Conservation (phyloP, 2,888 invertebrate genomes). For the Lapara coniferarum region DNA sequence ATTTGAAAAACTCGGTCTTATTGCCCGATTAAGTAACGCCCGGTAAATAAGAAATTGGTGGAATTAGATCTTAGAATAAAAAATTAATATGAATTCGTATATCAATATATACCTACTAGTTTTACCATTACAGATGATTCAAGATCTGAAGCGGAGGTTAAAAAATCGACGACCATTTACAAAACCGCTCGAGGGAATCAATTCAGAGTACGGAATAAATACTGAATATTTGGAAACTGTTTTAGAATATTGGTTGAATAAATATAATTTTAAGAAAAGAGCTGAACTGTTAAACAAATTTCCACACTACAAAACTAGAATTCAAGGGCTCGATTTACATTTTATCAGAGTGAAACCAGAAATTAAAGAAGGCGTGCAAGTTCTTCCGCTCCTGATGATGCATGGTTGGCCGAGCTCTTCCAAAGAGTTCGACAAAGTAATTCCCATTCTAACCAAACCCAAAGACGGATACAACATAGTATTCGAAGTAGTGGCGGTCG, state of each 20-base stretch:
- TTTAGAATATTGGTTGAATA: conserved; percentile 89
- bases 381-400: conserved; percentile 87
- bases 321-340: conserved; percentile 89
- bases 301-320: conserved; percentile 89
- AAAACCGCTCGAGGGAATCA: conserved; percentile 86
- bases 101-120: neutral
- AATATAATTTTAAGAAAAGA: conserved; percentile 86
- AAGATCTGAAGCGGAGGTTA: conserved; percentile 85
- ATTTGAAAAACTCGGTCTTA: too few species aligned
- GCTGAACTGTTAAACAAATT: conserved; percentile 87
- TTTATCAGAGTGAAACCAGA: conserved; percentile 87
- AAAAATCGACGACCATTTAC: conserved; percentile 75
- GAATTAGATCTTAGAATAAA: too few species aligned
- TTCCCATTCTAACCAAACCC: conserved; percentile 85
- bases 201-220: conserved; percentile 93
- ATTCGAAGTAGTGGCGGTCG: conserved; percentile 87
- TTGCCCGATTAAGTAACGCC: too few species aligned
- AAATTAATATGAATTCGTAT: too few species aligned
- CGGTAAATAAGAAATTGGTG: too few species aligned
- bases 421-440: conserved; percentile 90
- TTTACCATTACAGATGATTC: conserved; percentile 68
- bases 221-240: conserved; percentile 86
- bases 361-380: conserved; percentile 46
- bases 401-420: conserved; percentile 96
- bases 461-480: conserved; percentile 83